Base-by-base conservation (phyloP, 1,140 invertebrate species). In the Heliconius hermathena region DNA sequence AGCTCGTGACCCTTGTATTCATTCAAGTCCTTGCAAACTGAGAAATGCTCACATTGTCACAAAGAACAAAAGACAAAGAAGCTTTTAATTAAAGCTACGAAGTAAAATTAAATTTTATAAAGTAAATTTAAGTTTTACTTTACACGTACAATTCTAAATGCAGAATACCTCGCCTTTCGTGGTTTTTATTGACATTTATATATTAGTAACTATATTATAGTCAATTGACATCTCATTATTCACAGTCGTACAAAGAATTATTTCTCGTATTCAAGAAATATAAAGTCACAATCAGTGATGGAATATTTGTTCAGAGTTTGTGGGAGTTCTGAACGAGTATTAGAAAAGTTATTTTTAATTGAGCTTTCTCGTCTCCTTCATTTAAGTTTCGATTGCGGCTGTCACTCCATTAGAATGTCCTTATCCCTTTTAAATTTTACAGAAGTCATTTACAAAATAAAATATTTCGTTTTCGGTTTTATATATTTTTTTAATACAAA, bases 281-380 rank as follows among this genome's bases (percentile, higher is more conserved):
- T 66, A 66, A 11, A 66, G 26, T 13, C 26, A 26, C 60, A 29
- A 66, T 66, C 60, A 4, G 11, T 66, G 26, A 66, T 29, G 5
- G 22, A 66, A 13, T 66, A 66, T 66, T 66, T 66, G 26, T 29
- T 66, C 22, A 66, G 60, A 66, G 60, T 29, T 29, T 11, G 60
- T 13, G 60, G 11, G 26, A 66, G 13, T 2, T 13, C 13, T 29
- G 22, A 66, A 29, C 1, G 60, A 66, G 26, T 66, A 66, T 66
- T 66, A 66, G 60, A 66, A 66, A 66, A 66, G 54, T 60, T 57
- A 57, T 57, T 57, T 46, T 22, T 57, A 57, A 57, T 57, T 57
- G 22, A 57, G 54, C 54, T 57, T n/a, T 22, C 54, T 57, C 54
- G n/a, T 3, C 54, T 57, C 0, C 22, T 66, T 13, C 22, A 66